Conservation (phyloP, 2,113 vertebrate genomes). For the Chionomys nivalis region DNA sequence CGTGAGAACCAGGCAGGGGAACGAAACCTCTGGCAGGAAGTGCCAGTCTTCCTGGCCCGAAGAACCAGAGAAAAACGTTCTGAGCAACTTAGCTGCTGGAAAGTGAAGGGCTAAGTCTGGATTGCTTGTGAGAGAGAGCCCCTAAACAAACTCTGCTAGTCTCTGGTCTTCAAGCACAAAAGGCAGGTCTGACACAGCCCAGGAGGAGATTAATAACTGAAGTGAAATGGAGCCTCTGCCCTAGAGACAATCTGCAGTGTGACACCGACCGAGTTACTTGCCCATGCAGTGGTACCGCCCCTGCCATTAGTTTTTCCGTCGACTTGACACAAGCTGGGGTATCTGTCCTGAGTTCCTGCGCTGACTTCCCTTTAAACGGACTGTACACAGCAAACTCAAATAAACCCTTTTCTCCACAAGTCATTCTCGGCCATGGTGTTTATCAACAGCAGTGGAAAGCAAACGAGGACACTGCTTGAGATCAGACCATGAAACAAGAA, state of each 20-base stretch:
- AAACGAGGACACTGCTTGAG: not conserved
- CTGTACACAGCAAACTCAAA: too few relatives aligned
- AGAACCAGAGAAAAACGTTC: not conserved
- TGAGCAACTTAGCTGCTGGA: not conserved
- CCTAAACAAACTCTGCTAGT: not conserved
- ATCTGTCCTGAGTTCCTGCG: not conserved
- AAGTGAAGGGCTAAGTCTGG: not conserved
- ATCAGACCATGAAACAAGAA: not conserved
- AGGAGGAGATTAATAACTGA: not conserved
- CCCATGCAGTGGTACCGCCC: not conserved
- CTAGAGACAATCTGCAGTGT: not conserved
- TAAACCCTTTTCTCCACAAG: not conserved
- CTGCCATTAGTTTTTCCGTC: too few relatives aligned
- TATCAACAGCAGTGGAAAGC: not conserved
- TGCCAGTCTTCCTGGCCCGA: not conserved
- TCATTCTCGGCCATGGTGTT: not conserved
- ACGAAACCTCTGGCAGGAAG: slow-evolving; percentile 21
- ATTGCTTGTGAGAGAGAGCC: not conserved
- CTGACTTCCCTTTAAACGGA: not conserved
- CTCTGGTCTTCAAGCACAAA: not conserved
- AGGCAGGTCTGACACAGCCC: not conserved
- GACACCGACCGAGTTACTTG: not conserved
- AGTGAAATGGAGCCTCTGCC: not conserved
- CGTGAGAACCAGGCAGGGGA: not conserved
- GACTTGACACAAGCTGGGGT: not conserved